phyloP scores from a whole-genome alignment of 2,113 vertebrate genomes.

The Psilopsiagon aymara region DNA sequence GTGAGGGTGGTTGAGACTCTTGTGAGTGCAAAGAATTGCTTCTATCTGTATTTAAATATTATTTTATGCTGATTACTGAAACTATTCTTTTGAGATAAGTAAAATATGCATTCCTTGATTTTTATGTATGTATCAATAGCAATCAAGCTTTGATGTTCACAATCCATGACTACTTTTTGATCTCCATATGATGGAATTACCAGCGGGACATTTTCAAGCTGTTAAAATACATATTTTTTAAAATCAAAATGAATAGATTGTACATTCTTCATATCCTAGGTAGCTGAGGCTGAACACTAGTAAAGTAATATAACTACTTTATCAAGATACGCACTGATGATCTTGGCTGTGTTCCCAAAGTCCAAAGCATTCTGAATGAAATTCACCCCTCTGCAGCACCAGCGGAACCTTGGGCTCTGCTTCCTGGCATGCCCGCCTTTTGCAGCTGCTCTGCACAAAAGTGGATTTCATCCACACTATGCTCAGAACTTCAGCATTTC shows the following conservation, averaged over 20 bases:
- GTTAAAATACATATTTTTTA: not conserved
- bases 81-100: not conserved
- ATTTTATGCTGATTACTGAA: constrained; percentile 1
- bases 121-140: not conserved
- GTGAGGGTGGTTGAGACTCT: not conserved
- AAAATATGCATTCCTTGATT: not conserved
- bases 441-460: not conserved
- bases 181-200: not conserved
- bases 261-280: not conserved
- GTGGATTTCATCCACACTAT: not conserved
- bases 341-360: not conserved
- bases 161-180: not conserved
- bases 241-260: not conserved
- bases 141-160: not conserved
- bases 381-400: not conserved
- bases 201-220: not conserved
- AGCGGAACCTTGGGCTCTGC: not conserved
- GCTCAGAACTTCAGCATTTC: not conserved
- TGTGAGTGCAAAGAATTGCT: not conserved
- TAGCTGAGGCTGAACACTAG: not conserved
- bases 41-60: constrained; percentile 6
- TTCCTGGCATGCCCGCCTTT: not conserved
- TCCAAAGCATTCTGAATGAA: not conserved
- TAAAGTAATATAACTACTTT: not conserved
- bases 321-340: not conserved